Conservation (phyloP, 1,140 invertebrate genomes). For the Drosophila trapezifrons region DNA sequence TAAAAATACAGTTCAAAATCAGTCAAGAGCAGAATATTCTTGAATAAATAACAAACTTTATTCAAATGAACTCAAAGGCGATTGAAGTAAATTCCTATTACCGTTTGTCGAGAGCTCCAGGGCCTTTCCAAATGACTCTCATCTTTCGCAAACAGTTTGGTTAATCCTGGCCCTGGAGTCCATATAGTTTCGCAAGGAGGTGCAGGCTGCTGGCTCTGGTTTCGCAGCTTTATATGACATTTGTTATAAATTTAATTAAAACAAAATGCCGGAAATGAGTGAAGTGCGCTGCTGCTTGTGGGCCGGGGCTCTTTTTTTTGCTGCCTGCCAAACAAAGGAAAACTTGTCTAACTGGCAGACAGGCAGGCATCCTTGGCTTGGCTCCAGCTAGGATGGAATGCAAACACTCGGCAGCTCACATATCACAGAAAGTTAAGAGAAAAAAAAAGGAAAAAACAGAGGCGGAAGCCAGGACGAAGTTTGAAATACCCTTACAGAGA, state of each 20-base stretch:
- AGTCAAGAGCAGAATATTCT: no score
- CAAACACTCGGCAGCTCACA: conserved; percentile 7
- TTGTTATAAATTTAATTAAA: conserved; percentile 79
- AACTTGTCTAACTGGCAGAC: conserved; percentile 62
- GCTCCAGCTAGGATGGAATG: not conserved
- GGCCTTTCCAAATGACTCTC: conserved; percentile 17
- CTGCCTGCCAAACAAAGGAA: conserved; percentile 40
- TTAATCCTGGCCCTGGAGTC: conserved; percentile 12
- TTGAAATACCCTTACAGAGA: conserved; percentile 5
- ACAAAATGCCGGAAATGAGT: conserved; percentile 74
- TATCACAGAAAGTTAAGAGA: conserved; percentile 7
- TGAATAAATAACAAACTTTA: conserved; percentile 1
- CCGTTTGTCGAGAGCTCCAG: conserved; percentile 6
- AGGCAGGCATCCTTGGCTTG: conserved; percentile 3
- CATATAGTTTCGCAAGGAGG: conserved; percentile 8
- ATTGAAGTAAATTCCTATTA: conserved; percentile 6
- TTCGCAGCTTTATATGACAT: conserved; percentile 53
- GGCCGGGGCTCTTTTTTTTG: not conserved
- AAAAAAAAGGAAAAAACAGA: not conserved
- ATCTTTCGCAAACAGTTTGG: conserved; percentile 30
- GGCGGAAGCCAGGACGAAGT: not conserved
- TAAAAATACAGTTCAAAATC: no score
- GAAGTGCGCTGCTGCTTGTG: conserved; percentile 14
- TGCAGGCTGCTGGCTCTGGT: conserved; percentile 11
- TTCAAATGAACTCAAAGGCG: not conserved